Percentiles rank a stretch among this genome's conserved stretches.
Conservation (phyloP, 2,113 vertebrate genomes). For the Poecile atricapillus region DNA sequence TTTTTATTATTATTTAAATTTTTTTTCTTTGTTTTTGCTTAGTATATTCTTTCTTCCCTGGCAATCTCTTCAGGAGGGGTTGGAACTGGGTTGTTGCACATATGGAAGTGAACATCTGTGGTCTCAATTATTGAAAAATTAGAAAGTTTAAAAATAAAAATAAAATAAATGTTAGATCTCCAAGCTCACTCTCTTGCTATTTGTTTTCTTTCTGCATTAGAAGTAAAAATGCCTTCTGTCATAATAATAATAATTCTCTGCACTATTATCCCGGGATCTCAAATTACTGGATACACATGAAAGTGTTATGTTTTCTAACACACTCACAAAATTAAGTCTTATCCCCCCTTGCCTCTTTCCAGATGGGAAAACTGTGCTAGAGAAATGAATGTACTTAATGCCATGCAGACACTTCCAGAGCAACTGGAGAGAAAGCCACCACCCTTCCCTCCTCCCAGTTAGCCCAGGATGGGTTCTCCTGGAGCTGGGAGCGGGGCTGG, state of each 20-base stretch:
- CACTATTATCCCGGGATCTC: neutral
- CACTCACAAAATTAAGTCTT: neutral
- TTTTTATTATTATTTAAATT: conserved; percentile 43
- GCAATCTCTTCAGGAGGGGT: neutral
- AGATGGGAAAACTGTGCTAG: neutral
- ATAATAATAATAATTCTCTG: conserved; percentile 4
- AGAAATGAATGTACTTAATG: neutral
- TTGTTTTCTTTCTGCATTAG: conserved; percentile 30
- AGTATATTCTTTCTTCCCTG: conserved; percentile 15
- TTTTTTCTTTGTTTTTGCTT: conserved; percentile 55
- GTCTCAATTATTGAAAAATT: conserved; percentile 49
- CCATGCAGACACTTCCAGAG: neutral
- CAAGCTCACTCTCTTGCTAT: neutral
- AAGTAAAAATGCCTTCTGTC: conserved; percentile 24
- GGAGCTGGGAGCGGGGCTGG: neutral
- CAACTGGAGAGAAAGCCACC: neutral
- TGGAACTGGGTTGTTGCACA: conserved; percentile 16
- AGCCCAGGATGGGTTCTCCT: neutral
- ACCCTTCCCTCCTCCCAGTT: neutral
- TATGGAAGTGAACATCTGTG: conserved; percentile 26
- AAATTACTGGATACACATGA: conserved; percentile 5
- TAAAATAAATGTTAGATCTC: neutral
- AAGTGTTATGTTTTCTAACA: conserved; percentile 18
- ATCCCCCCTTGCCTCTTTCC: neutral
- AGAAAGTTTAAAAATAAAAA: conserved; percentile 51